Evolutionary conservation across 2,113 vertebrate species (phyloP).

Genomic region (Rhinolophus sinicus): DNA sequence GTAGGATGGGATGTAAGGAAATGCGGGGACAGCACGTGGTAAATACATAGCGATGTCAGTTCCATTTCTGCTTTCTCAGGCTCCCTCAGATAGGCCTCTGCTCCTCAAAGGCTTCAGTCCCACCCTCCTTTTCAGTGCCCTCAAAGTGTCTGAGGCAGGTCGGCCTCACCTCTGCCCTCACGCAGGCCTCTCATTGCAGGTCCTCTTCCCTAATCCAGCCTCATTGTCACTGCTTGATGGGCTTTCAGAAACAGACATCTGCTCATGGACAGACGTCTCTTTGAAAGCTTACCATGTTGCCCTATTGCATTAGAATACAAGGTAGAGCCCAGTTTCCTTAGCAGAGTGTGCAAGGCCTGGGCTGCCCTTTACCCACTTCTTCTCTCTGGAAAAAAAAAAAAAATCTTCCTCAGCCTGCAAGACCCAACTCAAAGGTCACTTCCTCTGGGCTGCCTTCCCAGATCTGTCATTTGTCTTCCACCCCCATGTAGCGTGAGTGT

Average conservation of each 20-base stretch:
- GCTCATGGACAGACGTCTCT: background rate
- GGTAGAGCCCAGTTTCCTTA: background rate
- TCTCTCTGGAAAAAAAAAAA: background rate
- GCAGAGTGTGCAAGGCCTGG: background rate
- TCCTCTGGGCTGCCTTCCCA: conserved; percentile 13
- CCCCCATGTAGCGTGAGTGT: background rate
- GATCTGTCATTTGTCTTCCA: background rate
- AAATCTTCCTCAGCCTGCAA: background rate
- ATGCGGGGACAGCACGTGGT: background rate
- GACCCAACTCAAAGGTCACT: background rate
- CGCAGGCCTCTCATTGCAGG: background rate
- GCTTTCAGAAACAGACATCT: background rate
- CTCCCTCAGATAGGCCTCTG: background rate
- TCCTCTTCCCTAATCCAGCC: background rate
- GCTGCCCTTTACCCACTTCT: background rate
- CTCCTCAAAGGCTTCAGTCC: background rate
- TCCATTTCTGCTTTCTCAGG: background rate
- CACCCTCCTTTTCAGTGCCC: too few relatives aligned
- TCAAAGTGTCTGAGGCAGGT: background rate
- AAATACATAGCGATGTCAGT: background rate
- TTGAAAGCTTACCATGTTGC: background rate
- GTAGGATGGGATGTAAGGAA: background rate
- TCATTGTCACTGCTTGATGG: background rate
- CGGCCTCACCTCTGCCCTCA: background rate
- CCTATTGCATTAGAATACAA: background rate